A percentile compares a stretch with the other conserved stretches of the same genome.
phyloP scores from a whole-genome alignment of 2,113 vertebrate species.

The Crotalus horridus region DNA sequence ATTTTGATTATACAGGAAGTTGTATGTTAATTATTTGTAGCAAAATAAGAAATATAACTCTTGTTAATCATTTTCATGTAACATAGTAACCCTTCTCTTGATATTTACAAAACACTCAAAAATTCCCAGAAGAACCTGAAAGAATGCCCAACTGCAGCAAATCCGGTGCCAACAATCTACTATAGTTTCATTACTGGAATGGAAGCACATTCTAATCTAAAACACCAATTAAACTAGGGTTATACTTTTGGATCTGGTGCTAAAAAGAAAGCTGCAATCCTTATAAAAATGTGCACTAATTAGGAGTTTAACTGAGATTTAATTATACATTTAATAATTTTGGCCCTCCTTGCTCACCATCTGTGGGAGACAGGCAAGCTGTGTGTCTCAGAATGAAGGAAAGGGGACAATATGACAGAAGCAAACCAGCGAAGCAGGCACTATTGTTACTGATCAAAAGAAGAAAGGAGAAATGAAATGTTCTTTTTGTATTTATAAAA shows the following conservation, averaged over 20 bases:
- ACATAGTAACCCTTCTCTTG: not conserved
- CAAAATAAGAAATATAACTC: not conserved
- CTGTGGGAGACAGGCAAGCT: not conserved
- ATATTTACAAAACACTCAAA: not conserved
- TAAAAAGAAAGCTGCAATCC: not conserved
- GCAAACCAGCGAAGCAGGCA: not conserved
- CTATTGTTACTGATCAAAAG: not conserved
- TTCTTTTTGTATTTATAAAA: slow-evolving; percentile 1
- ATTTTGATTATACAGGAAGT: not conserved
- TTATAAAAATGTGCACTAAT: not conserved
- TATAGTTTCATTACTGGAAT: not conserved
- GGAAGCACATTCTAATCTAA: not conserved
- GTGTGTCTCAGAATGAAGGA: not conserved
- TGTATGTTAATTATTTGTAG: not conserved
- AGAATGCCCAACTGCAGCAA: not conserved
- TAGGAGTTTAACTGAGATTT: not conserved
- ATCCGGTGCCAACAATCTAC: not conserved
- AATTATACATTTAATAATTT: not conserved
- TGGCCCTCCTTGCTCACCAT: not conserved
- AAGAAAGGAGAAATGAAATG: not conserved
- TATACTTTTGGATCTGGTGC: not conserved
- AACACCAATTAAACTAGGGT: not conserved
- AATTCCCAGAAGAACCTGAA: slow-evolving; percentile 9
- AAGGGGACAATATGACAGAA: not conserved
- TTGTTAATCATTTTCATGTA: not conserved